phyloP scores from a whole-genome alignment of 2,888 invertebrate genomes.

The Cremastobaeus sp. region DNA sequence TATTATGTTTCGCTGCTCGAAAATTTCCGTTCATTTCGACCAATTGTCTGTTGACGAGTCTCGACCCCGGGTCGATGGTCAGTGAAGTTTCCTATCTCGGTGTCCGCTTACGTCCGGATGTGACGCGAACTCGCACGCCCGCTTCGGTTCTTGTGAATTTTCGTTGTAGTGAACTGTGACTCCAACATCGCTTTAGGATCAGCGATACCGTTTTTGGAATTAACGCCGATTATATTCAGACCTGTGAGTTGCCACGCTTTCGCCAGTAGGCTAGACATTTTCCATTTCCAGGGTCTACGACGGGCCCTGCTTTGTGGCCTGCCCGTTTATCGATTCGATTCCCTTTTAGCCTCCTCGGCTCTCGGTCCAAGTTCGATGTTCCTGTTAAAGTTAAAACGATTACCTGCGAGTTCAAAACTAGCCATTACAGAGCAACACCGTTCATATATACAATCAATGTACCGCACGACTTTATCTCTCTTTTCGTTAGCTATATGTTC shows the following conservation, averaged over 20 bases:
- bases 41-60: not conserved
- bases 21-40: too few relatives aligned
- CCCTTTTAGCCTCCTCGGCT: too few relatives aligned
- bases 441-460: too few relatives aligned
- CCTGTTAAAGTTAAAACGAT: not conserved
- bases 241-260: conserved; percentile 16
- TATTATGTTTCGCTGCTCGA: too few relatives aligned
- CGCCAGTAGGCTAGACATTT: not conserved
- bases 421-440: too few relatives aligned
- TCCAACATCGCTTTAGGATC: conserved; percentile 3
- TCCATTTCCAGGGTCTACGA: not conserved
- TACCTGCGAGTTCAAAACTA: too few relatives aligned
- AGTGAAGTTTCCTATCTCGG: conserved; percentile 27
- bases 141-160: not conserved
- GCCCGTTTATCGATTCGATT: conserved; percentile 16
- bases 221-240: conserved; percentile 8
- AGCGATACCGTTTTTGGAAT: conserved; percentile 8
- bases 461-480: too few relatives aligned
- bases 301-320: not conserved
- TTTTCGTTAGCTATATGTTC: too few relatives aligned
- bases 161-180: conserved; percentile 40
- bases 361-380: too few relatives aligned
- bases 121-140: conserved; percentile 22
- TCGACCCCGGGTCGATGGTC: conserved; percentile 13
- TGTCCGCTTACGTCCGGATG: conserved; percentile 19